phyloP scores from a whole-genome alignment of 2,888 invertebrate genomes.

The Leptinotarsa peninsularis region DNA sequence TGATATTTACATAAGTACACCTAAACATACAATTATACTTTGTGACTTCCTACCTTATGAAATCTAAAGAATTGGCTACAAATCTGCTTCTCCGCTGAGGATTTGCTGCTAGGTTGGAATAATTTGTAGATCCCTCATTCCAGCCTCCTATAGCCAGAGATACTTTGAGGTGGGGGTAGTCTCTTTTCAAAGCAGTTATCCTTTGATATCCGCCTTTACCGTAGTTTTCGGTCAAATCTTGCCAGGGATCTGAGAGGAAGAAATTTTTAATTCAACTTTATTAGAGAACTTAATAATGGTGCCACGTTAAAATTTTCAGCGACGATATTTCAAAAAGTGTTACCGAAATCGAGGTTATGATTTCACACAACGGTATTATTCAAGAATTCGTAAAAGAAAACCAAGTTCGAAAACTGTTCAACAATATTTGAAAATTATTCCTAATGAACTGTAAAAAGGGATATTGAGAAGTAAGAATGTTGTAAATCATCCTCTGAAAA shows the following conservation, averaged over 20 bases:
- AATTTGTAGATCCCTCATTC: constrained; percentile 87
- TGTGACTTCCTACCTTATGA: constrained; percentile 70
- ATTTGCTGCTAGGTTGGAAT: constrained; percentile 77
- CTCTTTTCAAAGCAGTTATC: constrained; percentile 74
- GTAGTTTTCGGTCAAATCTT: constrained; percentile 80
- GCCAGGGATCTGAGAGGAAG: constrained; percentile 74
- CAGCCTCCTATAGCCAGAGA: constrained; percentile 89
- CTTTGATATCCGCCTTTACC: constrained; percentile 80
- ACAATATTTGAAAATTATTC: no score
- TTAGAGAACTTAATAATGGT: no score
- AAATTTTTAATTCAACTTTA: neutral
- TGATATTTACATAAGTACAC: no score
- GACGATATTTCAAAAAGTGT: no score
- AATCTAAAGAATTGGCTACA: constrained; percentile 76
- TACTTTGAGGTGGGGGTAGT: constrained; percentile 77
- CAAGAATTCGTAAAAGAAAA: neutral
- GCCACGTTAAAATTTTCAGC: no score
- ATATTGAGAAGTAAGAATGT: no score
- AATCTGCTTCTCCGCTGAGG: constrained; percentile 75
- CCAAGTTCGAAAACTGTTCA: neutral
- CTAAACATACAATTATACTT: no score
- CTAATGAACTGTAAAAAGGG: no score
- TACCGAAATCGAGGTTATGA: no score
- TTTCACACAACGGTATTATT: neutral
- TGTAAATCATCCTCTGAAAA: no score